These are phyloP conservation scores for Rana temporaria DNA, from an alignment of 2,113 vertebrate species.

Conservation along the genomic window DNA sequence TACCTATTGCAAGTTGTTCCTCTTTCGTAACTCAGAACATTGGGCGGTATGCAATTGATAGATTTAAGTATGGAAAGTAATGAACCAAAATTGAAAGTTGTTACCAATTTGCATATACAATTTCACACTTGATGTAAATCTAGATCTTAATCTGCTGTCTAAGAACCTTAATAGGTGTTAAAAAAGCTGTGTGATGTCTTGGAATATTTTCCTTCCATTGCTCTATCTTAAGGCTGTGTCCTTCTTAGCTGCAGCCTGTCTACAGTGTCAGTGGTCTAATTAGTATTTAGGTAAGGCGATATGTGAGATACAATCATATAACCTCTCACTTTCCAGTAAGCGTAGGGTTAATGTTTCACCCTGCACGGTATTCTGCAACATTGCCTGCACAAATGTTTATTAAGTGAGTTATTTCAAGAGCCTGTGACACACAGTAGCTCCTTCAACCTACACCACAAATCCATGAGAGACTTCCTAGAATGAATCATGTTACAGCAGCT, in stretches of 20 bases:
- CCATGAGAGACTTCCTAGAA: conserved; percentile 40
- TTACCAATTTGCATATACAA: background rate
- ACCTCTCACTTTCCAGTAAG: conserved; percentile 35
- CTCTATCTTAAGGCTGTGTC: background rate
- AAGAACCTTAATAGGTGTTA: conserved; percentile 5
- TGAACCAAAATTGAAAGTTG: too few species aligned
- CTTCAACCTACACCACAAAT: conserved; percentile 48
- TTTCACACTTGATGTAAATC: background rate
- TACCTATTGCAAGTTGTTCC: too few species aligned
- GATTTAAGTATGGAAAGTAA: too few species aligned
- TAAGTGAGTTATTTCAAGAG: conserved; percentile 56
- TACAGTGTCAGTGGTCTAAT: conserved; percentile 39
- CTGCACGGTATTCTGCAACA: conserved; percentile 15
- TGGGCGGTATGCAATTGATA: too few species aligned
- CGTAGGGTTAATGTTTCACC: conserved; percentile 48
- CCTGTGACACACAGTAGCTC: conserved; percentile 42
- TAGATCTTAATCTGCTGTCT: background rate
- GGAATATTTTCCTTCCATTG: background rate
- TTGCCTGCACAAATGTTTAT: conserved; percentile 42
- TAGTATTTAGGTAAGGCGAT: conserved; percentile 33
- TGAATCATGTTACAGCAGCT: conserved; percentile 54
- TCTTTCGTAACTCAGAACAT: too few species aligned
- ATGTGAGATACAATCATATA: conserved; percentile 39
- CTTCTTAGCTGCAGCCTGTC: conserved; percentile 15
- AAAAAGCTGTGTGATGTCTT: background rate